Evolutionary conservation across 2,888 invertebrate species (phyloP).

Genomic region (Tethea ocularis): DNA sequence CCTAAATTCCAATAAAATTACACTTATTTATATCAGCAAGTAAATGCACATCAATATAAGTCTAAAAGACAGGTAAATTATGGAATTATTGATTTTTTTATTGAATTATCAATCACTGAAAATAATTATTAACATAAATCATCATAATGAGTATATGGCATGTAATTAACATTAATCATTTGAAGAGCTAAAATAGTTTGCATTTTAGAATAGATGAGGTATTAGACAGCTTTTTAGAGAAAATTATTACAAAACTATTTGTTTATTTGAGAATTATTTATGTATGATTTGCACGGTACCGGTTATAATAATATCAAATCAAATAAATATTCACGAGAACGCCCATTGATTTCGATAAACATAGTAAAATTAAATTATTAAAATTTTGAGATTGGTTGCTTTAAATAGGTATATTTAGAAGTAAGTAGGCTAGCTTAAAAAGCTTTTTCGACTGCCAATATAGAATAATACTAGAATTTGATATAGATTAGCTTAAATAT

Average conservation of each 20-base stretch:
- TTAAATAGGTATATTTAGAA: neutral
- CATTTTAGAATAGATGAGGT: slow-evolving; percentile 61
- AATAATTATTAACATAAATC: neutral
- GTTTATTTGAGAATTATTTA: slow-evolving; percentile 31
- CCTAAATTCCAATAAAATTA: neutral
- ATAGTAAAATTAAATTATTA: neutral
- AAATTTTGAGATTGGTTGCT: neutral
- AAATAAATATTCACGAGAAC: slow-evolving; percentile 55
- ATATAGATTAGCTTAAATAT: neutral
- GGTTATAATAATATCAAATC: slow-evolving; percentile 24
- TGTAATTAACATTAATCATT: slow-evolving; percentile 54
- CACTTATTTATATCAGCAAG: slow-evolving; percentile 33
- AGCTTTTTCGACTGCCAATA: slow-evolving; percentile 12
- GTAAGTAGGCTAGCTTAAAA: neutral
- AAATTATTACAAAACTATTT: neutral
- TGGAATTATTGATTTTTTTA: neutral
- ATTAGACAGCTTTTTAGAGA: slow-evolving; percentile 64
- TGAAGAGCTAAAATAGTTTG: slow-evolving; percentile 55
- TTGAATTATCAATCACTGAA: neutral
- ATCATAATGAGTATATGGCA: slow-evolving; percentile 46
- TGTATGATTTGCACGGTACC: slow-evolving; percentile 51
- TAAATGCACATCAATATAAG: slow-evolving; percentile 6
- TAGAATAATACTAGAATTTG: neutral
- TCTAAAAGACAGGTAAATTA: neutral
- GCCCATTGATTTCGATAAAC: slow-evolving; percentile 38